Percentiles rank a stretch among this genome's conserved stretches.
Conservation (phyloP, 2,113 vertebrate genomes). For the Rhinichthys klamathensis region DNA sequence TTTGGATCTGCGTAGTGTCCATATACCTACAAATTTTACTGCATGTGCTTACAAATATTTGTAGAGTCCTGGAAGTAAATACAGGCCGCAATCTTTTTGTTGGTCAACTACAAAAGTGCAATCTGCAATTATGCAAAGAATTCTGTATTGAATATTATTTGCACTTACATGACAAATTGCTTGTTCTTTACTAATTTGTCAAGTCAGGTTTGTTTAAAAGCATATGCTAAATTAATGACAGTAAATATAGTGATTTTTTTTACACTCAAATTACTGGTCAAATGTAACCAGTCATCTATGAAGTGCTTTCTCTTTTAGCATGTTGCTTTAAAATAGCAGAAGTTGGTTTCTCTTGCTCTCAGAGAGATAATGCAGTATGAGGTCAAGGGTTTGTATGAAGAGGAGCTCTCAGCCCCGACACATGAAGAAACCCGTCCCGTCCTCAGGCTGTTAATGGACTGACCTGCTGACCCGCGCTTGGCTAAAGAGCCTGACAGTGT, state of each 20-base stretch:
- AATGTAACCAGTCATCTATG: background rate
- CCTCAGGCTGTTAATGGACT: slow-evolving; percentile 40
- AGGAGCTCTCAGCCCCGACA: background rate
- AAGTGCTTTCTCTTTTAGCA: background rate
- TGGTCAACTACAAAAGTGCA: too few relatives aligned
- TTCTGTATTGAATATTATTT: too few relatives aligned
- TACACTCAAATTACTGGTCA: background rate
- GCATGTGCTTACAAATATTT: too few relatives aligned
- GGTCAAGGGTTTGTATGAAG: slow-evolving; percentile 12
- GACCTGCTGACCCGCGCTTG: slow-evolving; percentile 39
- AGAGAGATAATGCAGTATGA: slow-evolving; percentile 11
- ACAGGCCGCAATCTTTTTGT: too few relatives aligned
- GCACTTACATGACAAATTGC: too few relatives aligned
- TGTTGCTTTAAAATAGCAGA: background rate
- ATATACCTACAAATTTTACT: too few relatives aligned
- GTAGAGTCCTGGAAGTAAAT: too few relatives aligned
- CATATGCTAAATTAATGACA: background rate
- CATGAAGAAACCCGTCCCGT: background rate
- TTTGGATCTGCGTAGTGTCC: too few relatives aligned
- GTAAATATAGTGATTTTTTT: background rate
- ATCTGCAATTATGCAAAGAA: too few relatives aligned
- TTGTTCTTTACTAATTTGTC: background rate
- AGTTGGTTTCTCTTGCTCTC: background rate
- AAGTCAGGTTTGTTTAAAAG: background rate
- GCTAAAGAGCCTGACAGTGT: background rate